A percentile compares a stretch with the other conserved stretches of the same genome.
These are phyloP conservation scores for Merodon equestris DNA, from an alignment of 2,888 invertebrate genomes.

Conservation along the genomic window DNA sequence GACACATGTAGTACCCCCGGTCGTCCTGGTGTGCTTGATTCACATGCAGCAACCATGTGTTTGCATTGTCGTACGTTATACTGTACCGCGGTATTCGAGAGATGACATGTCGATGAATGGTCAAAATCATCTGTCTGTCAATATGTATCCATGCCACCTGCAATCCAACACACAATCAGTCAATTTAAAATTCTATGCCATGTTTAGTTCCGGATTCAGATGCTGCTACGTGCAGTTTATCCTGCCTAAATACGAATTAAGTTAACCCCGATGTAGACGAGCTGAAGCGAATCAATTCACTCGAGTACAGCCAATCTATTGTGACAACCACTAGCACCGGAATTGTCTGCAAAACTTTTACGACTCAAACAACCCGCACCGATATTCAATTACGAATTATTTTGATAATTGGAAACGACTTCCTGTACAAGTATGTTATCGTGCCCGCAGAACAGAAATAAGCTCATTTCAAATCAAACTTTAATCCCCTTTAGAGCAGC, in stretches of 20 bases:
- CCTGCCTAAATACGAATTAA: too few relatives aligned
- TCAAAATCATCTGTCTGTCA: conserved; percentile 95
- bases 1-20: conserved; percentile 85
- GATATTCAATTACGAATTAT: conserved; percentile 40
- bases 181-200: too few relatives aligned
- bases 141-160: conserved; percentile 98
- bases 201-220: too few relatives aligned
- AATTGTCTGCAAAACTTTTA: too few relatives aligned
- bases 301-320: too few relatives aligned
- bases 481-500: conserved; percentile 40
- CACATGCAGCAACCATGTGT: conserved; percentile 94
- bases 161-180: background rate
- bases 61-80: conserved; percentile 94
- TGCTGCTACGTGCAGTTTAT: too few relatives aligned
- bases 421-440: conserved; percentile 10
- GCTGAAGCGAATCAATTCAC: too few relatives aligned
- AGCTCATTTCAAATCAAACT: conserved; percentile 39
- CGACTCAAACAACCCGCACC: conserved; percentile 14
- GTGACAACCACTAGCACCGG: background rate
- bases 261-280: too few relatives aligned
- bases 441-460: conserved; percentile 13
- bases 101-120: conserved; percentile 94
- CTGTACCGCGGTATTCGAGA: conserved; percentile 94
- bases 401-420: conserved; percentile 29
- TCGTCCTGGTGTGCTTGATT: conserved; percentile 95